Conservation (phyloP, 2,113 vertebrate genomes). For the Nothoprocta pentlandii region DNA sequence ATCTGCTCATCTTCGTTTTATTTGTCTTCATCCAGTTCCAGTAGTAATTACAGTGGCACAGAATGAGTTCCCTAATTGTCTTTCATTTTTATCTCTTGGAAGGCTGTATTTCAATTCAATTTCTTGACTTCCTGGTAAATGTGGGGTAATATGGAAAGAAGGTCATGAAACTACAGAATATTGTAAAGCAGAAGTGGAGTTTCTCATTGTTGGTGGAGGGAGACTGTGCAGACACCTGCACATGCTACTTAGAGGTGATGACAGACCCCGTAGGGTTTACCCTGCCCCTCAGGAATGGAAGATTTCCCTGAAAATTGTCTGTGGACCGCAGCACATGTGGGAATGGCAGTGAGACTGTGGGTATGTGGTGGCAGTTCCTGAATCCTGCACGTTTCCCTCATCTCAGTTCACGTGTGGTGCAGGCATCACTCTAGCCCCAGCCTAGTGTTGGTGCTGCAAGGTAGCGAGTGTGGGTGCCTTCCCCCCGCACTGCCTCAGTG, state of each 20-base stretch:
- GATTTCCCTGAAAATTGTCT: background rate
- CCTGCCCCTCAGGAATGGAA: rapidly evolving
- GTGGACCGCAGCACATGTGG: background rate
- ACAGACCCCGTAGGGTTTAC: background rate
- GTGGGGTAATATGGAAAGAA: background rate
- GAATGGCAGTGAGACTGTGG: background rate
- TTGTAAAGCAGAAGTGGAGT: background rate
- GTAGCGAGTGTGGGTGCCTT: rapidly evolving
- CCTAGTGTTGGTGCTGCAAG: rapidly evolving
- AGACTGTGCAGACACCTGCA: background rate
- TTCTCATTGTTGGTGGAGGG: background rate
- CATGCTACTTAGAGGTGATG: background rate
- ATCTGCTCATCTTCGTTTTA: background rate
- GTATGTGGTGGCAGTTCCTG: background rate
- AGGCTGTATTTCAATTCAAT: background rate
- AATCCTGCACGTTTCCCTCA: background rate
- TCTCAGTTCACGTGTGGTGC: background rate
- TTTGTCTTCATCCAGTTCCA: background rate
- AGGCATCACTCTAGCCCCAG: rapidly evolving
- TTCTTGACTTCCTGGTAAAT: background rate
- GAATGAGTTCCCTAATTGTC: background rate
- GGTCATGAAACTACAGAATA: background rate
- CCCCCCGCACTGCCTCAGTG: background rate
- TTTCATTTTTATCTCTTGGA: background rate
- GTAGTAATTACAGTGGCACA: background rate